Base-by-base conservation (phyloP, 2,113 vertebrate genomes). In the Atrichornis clamosus region DNA sequence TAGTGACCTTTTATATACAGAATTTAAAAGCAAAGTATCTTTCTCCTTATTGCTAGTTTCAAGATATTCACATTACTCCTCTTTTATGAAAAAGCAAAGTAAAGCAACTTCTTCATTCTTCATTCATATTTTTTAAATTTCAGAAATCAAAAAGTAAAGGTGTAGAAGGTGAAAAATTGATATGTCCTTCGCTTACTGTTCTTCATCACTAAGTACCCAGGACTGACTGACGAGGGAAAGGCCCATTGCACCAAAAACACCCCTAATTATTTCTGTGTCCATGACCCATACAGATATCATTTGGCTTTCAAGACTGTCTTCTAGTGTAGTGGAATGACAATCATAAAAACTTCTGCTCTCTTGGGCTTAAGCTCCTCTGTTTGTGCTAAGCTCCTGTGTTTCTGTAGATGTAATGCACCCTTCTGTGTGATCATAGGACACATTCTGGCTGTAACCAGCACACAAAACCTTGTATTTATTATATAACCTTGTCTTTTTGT, bases 201-300 rank as follows among this genome's bases (percentile, higher is more conserved):
- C 11, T 73, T 84, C 37, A 39, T 16, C 9, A 21, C 7, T 22
- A 41, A 32, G 5, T 72, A 58, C 17, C 9, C 18, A 56, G 60
- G 35, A 33, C 5, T 56, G n/a, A 32, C 26, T 55, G 53, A 22
- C 49, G 83, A 70, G 5, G 9, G 33, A 35, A 69, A 76, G n/a
- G 9, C 5, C 12, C 24, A 52, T 24, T 11, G 6, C 5, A 75
- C n/a, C 12, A 24, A 69, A 49, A 53, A 67, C n/a, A 7, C 0
- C 2, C 42, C 27, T 33, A 11, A 5, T 18, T 18, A 20, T 30
- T 55, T 5, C 10, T 83, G 8, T 49, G n/a, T 47, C 17, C 27
- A 8, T 33, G 32, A 32, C 30, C 26, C 11, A 18, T 30, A 37
- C 1, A 82, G 33, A 35, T 56, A 15, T 30, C 1, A 39, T 64